Percentiles rank a stretch among this genome's conserved stretches.
These are phyloP conservation scores for Perca flavescens DNA, from an alignment of 2,113 vertebrate genomes.

Conservation along the genomic window DNA sequence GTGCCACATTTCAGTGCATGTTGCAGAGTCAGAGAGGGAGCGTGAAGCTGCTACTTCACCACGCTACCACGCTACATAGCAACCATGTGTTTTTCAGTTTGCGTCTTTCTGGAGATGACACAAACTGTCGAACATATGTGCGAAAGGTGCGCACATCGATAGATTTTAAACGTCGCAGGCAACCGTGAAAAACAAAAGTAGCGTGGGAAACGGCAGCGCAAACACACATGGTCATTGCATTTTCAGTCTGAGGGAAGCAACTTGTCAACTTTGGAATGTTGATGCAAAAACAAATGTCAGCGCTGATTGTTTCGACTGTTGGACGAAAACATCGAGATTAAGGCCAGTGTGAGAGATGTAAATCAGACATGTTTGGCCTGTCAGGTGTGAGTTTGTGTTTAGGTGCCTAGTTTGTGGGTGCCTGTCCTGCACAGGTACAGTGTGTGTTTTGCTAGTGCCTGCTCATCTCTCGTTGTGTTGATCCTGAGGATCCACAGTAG, in stretches of 20 bases:
- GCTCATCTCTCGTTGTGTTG: slow-evolving; percentile 22
- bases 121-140: slow-evolving; percentile 63
- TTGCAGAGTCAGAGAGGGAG: slow-evolving; percentile 47
- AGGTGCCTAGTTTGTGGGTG: slow-evolving; percentile 1
- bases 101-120: slow-evolving; percentile 35
- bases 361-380: slow-evolving; percentile 55
- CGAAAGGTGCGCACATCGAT: slow-evolving; percentile 44
- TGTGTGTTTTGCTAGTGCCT: slow-evolving; percentile 10
- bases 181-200: slow-evolving; percentile 51
- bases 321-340: slow-evolving; percentile 27
- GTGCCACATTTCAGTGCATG: slow-evolving; percentile 64
- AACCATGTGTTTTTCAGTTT: slow-evolving; percentile 64
- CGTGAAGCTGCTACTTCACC: slow-evolving; percentile 26
- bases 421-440: not conserved
- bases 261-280: slow-evolving; percentile 68
- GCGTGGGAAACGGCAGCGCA: slow-evolving; percentile 59
- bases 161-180: slow-evolving; percentile 61
- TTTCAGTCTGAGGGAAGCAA: slow-evolving; percentile 53
- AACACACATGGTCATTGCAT: slow-evolving; percentile 63
- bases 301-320: slow-evolving; percentile 60
- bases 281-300: slow-evolving; percentile 73
- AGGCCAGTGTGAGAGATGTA: slow-evolving; percentile 55
- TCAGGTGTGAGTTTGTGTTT: slow-evolving; percentile 1
- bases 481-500: not conserved
- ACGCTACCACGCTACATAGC: slow-evolving; percentile 43